phyloP scores from a whole-genome alignment of 2,888 invertebrate species.

The Himalopsyche tibetana region DNA sequence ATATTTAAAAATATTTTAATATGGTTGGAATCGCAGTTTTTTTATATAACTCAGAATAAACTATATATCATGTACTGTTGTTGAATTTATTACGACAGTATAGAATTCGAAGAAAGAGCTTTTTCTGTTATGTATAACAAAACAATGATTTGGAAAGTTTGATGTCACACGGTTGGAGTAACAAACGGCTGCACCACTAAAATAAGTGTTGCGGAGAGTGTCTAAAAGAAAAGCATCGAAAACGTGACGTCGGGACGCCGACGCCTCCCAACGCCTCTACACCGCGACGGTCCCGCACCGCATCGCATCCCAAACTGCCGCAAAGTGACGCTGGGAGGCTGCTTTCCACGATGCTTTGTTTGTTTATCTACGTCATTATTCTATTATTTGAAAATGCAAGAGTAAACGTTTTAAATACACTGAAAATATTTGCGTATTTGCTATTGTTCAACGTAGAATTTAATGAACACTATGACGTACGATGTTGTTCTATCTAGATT shows the following conservation, averaged over 20 bases:
- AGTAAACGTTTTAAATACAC: no score
- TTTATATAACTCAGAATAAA: no score
- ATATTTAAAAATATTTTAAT: no score
- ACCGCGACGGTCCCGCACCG: background rate
- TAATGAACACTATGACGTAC: no score
- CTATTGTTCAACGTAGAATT: no score
- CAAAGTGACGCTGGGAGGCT: constrained; percentile 34
- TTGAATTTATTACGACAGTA: no score
- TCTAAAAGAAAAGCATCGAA: background rate
- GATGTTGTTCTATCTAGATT: no score
- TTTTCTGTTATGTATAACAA: background rate
- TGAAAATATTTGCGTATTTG: no score
- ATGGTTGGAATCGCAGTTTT: no score
- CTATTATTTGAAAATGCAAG: constrained; percentile 5
- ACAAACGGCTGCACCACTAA: background rate
- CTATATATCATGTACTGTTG: no score
- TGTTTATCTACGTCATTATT: constrained; percentile 24
- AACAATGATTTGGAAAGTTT: background rate
- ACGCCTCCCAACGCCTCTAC: background rate
- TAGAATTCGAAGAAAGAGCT: background rate
- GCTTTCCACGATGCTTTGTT: background rate
- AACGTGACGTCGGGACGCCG: constrained; percentile 41
- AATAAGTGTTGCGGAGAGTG: constrained; percentile 8
- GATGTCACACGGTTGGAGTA: background rate
- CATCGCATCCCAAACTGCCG: constrained; percentile 10